These are phyloP conservation scores for Melitaea cinxia DNA, from an alignment of 1,140 invertebrate genomes.

Conservation along the genomic window DNA sequence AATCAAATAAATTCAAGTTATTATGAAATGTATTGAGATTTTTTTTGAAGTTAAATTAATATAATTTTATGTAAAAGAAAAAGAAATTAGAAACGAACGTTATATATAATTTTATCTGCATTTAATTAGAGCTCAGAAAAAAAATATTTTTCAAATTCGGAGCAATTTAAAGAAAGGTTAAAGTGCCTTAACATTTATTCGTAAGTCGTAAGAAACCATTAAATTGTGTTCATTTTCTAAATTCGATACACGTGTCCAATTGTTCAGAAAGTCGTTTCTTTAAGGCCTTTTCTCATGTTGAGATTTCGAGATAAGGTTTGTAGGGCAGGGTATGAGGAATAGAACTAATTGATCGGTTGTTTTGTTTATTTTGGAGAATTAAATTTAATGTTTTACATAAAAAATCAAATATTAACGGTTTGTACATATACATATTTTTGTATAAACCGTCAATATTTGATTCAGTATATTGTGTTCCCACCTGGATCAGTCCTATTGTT, in stretches of 20 bases:
- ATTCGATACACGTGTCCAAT: not conserved
- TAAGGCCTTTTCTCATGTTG: not conserved
- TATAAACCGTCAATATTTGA: too few relatives aligned
- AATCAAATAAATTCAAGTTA: too few relatives aligned
- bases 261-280: not conserved
- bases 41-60: too few relatives aligned
- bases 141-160: slow-evolving; percentile 11
- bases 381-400: too few relatives aligned
- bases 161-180: slow-evolving; percentile 14
- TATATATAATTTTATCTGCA: not conserved
- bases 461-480: too few relatives aligned
- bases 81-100: too few relatives aligned
- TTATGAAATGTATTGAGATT: too few relatives aligned
- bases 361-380: not conserved
- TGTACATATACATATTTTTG: too few relatives aligned
- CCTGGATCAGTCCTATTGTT: too few relatives aligned
- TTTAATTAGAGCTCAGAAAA: slow-evolving; percentile 7
- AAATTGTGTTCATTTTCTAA: not conserved
- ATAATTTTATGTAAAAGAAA: too few relatives aligned
- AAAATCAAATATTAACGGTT: too few relatives aligned
- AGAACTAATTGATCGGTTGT: not conserved
- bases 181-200: slow-evolving; percentile 13
- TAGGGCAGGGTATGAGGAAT: not conserved
- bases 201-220: not conserved
- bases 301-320: not conserved